Conservation (phyloP, 2,797 vertebrate genomes). For the Ispidina picta region DNA sequence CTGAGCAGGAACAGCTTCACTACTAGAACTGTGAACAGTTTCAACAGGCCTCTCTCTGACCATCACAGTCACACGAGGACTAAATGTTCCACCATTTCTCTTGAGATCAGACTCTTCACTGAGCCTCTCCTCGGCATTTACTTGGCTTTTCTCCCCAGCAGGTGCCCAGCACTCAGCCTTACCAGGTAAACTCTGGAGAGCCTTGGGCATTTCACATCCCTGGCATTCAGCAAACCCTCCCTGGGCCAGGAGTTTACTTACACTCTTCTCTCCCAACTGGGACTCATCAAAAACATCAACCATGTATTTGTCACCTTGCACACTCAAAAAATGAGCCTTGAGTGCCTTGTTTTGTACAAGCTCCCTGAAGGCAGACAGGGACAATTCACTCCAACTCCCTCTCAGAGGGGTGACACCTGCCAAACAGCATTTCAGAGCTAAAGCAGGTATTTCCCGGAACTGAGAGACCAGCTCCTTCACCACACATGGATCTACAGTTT, state of each 20-base stretch:
- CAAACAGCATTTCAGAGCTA: constrained; percentile 87
- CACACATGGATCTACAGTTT: constrained; percentile 74
- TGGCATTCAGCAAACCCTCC: constrained; percentile 77
- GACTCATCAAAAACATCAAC: constrained; percentile 83
- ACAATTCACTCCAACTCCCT: constrained; percentile 81
- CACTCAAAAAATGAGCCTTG: constrained; percentile 77
- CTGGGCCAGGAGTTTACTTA: constrained; percentile 81
- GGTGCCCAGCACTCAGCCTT: neutral
- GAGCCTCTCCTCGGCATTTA: neutral
- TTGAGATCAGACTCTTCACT: neutral
- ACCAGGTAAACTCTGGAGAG: neutral
- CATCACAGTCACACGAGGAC: neutral
- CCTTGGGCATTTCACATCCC: constrained; percentile 42
- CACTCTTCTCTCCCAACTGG: constrained; percentile 78
- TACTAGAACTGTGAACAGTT: neutral
- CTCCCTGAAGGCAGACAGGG: constrained; percentile 84
- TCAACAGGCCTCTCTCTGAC: neutral
- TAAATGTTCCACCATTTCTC: neutral
- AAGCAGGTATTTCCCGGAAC: constrained; percentile 80
- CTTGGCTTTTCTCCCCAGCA: neutral
- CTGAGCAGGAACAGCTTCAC: neutral
- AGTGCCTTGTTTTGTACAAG: constrained; percentile 83
- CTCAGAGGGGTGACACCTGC: constrained; percentile 78
- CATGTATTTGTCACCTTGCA: constrained; percentile 71
- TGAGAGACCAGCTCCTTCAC: constrained; percentile 81